Percentiles rank a stretch among this genome's conserved stretches.
phyloP scores from a whole-genome alignment of 2,113 vertebrate genomes.

The Spilogale gracilis region DNA sequence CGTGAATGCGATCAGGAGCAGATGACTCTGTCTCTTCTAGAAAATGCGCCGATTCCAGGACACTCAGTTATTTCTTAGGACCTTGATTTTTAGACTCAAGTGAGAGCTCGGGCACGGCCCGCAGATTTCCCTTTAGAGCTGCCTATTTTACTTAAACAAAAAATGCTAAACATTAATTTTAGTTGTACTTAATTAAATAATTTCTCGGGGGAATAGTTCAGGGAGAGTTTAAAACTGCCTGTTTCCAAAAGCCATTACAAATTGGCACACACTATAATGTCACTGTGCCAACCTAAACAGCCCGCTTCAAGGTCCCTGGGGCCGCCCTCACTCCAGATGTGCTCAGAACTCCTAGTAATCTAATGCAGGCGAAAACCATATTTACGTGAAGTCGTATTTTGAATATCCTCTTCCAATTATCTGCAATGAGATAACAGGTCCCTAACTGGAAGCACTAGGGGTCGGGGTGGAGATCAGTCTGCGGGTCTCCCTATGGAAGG shows the following conservation, averaged over 20 bases:
- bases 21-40: not conserved
- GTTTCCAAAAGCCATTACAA: conserved; percentile 94
- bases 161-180: conserved; percentile 91
- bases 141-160: conserved; percentile 90
- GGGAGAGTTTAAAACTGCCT: conserved; percentile 88
- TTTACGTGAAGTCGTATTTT: conserved; percentile 87
- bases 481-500: conserved; percentile 65
- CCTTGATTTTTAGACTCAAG: conserved; percentile 85
- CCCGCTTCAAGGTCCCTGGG: conserved; percentile 90
- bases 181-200: conserved; percentile 94
- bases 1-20: not conserved
- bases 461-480: conserved; percentile 21
- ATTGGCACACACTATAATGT: conserved; percentile 90
- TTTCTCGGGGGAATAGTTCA: conserved; percentile 91
- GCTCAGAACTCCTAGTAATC: conserved; percentile 89
- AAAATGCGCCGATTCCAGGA: conserved; percentile 76
- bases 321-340: conserved; percentile 90
- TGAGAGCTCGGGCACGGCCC: conserved; percentile 75
- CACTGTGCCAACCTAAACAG: conserved; percentile 94
- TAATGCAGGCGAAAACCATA: conserved; percentile 90
- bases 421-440: conserved; percentile 83
- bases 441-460: conserved; percentile 78
- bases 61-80: conserved; percentile 82
- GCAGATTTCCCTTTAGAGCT: conserved; percentile 85
- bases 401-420: conserved; percentile 84